Percentiles rank a stretch among this genome's conserved stretches.
phyloP scores from a whole-genome alignment of 1,140 invertebrate species.

The Zaprionus taronus region DNA sequence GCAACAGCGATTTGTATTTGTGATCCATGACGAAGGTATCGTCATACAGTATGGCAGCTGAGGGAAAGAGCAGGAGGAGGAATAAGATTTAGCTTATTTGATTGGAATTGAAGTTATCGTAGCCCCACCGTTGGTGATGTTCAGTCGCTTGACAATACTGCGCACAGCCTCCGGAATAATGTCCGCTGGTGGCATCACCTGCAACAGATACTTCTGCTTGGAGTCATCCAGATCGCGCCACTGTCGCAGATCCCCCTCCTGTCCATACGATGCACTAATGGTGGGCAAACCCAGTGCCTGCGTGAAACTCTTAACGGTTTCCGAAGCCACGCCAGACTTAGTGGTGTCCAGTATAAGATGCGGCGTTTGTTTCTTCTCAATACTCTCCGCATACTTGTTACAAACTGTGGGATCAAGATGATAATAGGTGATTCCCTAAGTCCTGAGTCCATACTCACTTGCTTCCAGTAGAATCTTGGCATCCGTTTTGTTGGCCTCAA shows the following conservation, averaged over 20 bases:
- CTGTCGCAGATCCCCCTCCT: conserved; percentile 91
- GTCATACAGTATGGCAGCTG: conserved; percentile 94
- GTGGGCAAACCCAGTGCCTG: conserved; percentile 92
- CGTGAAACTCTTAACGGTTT: conserved; percentile 93
- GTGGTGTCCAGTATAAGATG: conserved; percentile 93
- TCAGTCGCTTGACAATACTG: conserved; percentile 91
- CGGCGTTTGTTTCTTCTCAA: conserved; percentile 87
- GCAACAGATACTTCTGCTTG: conserved; percentile 89
- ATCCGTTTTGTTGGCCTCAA: conserved; percentile 88
- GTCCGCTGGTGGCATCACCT: conserved; percentile 93
- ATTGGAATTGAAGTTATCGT: not conserved
- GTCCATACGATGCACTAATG: conserved; percentile 92
- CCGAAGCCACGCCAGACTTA: conserved; percentile 90
- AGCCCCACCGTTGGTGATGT: conserved; percentile 91
- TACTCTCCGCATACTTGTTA: conserved; percentile 88
- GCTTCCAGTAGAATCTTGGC: conserved; percentile 88
- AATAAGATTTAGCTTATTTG: not conserved
- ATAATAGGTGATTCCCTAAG: not conserved
- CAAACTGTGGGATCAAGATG: conserved; percentile 86
- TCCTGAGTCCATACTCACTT: conserved; percentile 83
- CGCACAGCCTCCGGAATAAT: conserved; percentile 92
- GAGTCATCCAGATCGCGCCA: conserved; percentile 89
- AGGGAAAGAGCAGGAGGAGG: not conserved
- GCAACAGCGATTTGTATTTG: conserved; percentile 94
- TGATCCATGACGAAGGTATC: conserved; percentile 95